These are phyloP conservation scores for Congeria kusceri DNA, from an alignment of 2,888 invertebrate genomes.

Conservation along the genomic window DNA sequence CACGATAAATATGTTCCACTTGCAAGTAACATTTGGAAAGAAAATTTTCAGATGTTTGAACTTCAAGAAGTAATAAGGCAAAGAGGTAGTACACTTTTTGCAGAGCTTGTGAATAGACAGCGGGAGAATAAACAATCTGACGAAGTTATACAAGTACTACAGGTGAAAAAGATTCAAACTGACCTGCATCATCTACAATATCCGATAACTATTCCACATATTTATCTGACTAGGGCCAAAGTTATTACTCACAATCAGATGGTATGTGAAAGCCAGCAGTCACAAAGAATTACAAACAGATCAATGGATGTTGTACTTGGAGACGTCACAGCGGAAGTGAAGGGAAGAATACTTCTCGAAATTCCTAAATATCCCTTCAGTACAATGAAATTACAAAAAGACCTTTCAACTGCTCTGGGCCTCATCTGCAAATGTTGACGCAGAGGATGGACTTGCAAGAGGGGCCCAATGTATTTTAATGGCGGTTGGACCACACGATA, in stretches of 20 bases:
- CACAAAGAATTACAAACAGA: not conserved
- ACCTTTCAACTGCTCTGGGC: slow-evolving; percentile 18
- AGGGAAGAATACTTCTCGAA: slow-evolving; percentile 4
- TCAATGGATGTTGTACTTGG: slow-evolving; percentile 41
- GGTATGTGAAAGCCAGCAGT: slow-evolving; percentile 2
- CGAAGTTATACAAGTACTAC: slow-evolving; percentile 18
- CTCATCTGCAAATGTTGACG: slow-evolving; percentile 25
- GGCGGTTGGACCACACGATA: slow-evolving; percentile 5
- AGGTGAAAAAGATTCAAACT: slow-evolving; percentile 1
- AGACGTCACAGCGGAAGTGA: slow-evolving; percentile 29
- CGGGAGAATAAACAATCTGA: slow-evolving; percentile 21
- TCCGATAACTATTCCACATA: slow-evolving; percentile 34
- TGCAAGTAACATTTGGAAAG: slow-evolving; percentile 41
- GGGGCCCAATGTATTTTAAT: slow-evolving; percentile 30
- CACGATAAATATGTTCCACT: slow-evolving; percentile 24
- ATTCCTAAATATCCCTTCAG: slow-evolving; percentile 31
- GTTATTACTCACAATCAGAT: slow-evolving; percentile 30
- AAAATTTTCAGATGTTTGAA: slow-evolving; percentile 37
- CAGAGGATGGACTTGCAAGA: slow-evolving; percentile 47
- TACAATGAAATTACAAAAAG: slow-evolving; percentile 22
- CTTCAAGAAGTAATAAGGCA: slow-evolving; percentile 49
- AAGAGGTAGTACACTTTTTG: slow-evolving; percentile 41
- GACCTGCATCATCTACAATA: slow-evolving; percentile 5
- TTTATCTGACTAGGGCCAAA: slow-evolving; percentile 22
- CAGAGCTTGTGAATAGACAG: slow-evolving; percentile 25